These are phyloP conservation scores for Watsonalla binaria DNA, from an alignment of 2,888 invertebrate species.

Conservation along the genomic window DNA sequence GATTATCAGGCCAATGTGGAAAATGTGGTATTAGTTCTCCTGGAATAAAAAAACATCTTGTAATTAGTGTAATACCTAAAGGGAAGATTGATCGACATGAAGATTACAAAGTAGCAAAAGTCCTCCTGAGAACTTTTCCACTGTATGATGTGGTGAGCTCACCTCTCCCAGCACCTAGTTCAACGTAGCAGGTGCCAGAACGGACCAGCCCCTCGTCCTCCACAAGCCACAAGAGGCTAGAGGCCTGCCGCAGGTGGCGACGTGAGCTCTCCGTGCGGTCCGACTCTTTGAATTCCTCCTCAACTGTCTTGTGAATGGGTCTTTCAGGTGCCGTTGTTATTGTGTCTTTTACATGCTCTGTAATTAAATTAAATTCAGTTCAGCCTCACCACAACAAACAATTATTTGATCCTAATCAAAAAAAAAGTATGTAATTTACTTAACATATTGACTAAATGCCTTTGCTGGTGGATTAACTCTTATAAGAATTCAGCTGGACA, in stretches of 20 bases:
- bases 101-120: not conserved
- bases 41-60: too few species aligned
- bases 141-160: conserved; percentile 3
- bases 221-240: conserved; percentile 85
- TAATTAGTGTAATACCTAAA: too few species aligned
- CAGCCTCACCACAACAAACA: too few species aligned
- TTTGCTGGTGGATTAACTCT: too few species aligned
- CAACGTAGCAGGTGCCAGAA: conserved; percentile 85
- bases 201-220: conserved; percentile 79
- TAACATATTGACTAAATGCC: too few species aligned
- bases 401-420: too few species aligned
- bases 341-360: conserved; percentile 46
- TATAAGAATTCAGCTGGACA: too few species aligned
- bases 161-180: conserved; percentile 96
- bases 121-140: not conserved
- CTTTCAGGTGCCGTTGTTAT: conserved; percentile 35
- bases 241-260: conserved; percentile 88
- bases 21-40: too few species aligned
- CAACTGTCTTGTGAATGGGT: conserved; percentile 46
- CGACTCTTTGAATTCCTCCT: conserved; percentile 45
- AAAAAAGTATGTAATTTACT: too few species aligned
- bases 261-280: conserved; percentile 81
- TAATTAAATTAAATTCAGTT: too few species aligned
- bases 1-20: too few species aligned
- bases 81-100: too few species aligned